Conservation (phyloP, 2,888 invertebrate species). For the Melinaea marsaeus region DNA sequence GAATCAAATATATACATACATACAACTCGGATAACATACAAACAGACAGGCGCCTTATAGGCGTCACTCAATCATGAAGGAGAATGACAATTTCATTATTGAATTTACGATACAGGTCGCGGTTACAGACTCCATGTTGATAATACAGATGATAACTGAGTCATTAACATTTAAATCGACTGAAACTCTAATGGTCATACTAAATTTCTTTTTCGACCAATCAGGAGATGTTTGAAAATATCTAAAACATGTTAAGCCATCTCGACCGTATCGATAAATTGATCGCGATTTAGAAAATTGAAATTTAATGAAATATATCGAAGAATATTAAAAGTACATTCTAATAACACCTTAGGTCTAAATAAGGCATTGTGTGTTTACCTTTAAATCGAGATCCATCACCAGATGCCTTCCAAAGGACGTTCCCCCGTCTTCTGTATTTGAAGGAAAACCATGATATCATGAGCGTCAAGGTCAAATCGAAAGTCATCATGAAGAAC, state of each 20-base stretch:
- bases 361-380: slow-evolving; percentile 33
- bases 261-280: no score
- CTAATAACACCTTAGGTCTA: no score
- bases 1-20: slow-evolving; percentile 23
- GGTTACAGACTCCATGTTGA: slow-evolving; percentile 13
- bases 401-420: slow-evolving; percentile 98
- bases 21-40: slow-evolving; percentile 33
- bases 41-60: slow-evolving; percentile 31
- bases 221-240: no score
- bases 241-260: no score
- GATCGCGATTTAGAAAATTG: no score
- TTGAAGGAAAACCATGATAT: slow-evolving; percentile 98
- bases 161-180: no score
- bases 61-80: slow-evolving; percentile 25
- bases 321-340: no score
- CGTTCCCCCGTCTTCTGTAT: slow-evolving; percentile 99
- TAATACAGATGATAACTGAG: not conserved
- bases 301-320: no score
- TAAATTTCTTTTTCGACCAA: no score
- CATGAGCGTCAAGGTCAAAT: slow-evolving; percentile 94
- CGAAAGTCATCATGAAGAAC: slow-evolving; percentile 91
- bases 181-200: no score
- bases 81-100: no score
- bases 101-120: slow-evolving; percentile 29
- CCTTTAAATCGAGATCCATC: slow-evolving; percentile 91